Evolutionary conservation across 2,888 invertebrate genomes (phyloP).

Genomic region (Aproaerema taeniolella): DNA sequence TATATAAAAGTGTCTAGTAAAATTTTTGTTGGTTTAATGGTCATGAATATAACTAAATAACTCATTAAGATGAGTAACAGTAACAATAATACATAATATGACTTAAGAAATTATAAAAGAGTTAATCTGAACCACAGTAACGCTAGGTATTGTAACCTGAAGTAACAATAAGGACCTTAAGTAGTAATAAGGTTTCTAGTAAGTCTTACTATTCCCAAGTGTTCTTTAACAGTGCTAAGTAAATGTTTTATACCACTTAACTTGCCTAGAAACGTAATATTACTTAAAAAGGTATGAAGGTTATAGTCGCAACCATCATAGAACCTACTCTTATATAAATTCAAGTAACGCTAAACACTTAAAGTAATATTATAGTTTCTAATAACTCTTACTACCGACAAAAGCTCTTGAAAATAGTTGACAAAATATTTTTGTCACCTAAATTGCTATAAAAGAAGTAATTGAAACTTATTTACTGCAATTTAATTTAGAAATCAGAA

Average conservation of each 20-base stretch:
- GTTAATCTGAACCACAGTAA: slow-evolving; percentile 3
- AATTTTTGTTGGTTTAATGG: slow-evolving; percentile 1
- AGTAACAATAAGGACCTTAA: slow-evolving; percentile 1
- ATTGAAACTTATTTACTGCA: slow-evolving; percentile 4
- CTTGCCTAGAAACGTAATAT: no score
- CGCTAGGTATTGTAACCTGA: slow-evolving; percentile 2
- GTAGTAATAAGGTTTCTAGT: slow-evolving; percentile 4
- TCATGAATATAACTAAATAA: slow-evolving; percentile 4
- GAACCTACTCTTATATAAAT: no score
- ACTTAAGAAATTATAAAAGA: slow-evolving; percentile 2
- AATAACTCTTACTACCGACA: no score
- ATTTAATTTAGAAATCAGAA: slow-evolving; percentile 2
- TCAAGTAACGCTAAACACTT: no score
- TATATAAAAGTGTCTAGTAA: slow-evolving; percentile 4
- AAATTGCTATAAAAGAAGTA: no score
- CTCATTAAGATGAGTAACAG: slow-evolving; percentile 6
- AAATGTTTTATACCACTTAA: slow-evolving; percentile 1
- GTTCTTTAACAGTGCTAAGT: not conserved
- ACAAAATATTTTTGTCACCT: no score
- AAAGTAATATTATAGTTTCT: no score
- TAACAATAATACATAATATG: slow-evolving; percentile 2
- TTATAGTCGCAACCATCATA: no score
- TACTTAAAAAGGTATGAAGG: no score
- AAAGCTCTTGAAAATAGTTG: no score
- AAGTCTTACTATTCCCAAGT: not conserved